phyloP scores from a whole-genome alignment of 2,888 invertebrate species.

The Epistrophe grossulariae region DNA sequence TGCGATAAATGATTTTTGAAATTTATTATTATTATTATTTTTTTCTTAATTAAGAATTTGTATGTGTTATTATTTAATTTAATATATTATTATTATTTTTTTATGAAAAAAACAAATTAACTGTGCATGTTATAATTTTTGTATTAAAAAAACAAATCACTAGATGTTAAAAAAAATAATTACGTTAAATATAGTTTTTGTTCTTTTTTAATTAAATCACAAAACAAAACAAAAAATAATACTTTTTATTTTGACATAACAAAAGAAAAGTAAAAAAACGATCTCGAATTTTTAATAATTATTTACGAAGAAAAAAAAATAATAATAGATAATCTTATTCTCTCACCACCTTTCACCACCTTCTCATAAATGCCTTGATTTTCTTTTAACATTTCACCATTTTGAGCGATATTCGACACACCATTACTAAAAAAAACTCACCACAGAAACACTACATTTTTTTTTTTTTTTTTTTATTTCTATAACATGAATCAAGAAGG shows the following conservation, averaged over 20 bases:
- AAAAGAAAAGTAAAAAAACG: conserved; percentile 70
- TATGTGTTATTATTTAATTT: conserved; percentile 74
- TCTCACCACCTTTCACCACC: conserved; percentile 11
- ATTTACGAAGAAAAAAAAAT: conserved; percentile 58
- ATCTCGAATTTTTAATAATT: conserved; percentile 77
- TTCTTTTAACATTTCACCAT: conserved; percentile 32
- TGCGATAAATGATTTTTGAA: conserved; percentile 68
- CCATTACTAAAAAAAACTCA: conserved; percentile 21
- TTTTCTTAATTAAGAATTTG: conserved; percentile 62
- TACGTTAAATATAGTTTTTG: conserved; percentile 64
- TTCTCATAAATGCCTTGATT: conserved; percentile 35
- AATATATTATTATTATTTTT: conserved; percentile 58
- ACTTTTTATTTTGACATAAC: conserved; percentile 49
- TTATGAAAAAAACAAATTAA: conserved; percentile 67
- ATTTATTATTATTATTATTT: conserved; percentile 46
- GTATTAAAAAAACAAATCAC: conserved; percentile 66
- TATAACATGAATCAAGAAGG: conserved; percentile 64
- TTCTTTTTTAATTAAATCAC: conserved; percentile 70
- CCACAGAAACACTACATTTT: conserved; percentile 6
- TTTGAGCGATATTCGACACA: conserved; percentile 43
- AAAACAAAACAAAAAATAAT: conserved; percentile 41
- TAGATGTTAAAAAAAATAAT: conserved; percentile 66
- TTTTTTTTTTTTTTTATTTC: conserved; percentile 22
- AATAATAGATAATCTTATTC: conserved; percentile 49
- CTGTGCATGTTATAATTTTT: conserved; percentile 66